A percentile compares a stretch with the other conserved stretches of the same genome.
phyloP scores from a whole-genome alignment of 2,888 invertebrate species.

The Lochmaea crataegi region DNA sequence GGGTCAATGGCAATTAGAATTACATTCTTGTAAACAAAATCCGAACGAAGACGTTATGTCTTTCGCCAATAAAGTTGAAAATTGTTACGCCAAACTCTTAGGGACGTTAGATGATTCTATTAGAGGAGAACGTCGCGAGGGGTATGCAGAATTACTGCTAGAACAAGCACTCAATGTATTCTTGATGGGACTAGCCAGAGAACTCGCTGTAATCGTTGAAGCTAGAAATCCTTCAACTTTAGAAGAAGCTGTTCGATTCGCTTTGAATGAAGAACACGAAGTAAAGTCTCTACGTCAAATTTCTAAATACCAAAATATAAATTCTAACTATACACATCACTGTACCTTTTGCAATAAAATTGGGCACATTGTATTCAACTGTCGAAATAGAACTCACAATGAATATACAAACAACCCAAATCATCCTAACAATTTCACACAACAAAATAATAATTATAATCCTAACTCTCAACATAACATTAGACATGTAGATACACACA shows the following conservation, averaged over 20 bases:
- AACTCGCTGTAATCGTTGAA: conserved; percentile 18
- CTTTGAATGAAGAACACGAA: conserved; percentile 38
- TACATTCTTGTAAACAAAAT: conserved; percentile 52
- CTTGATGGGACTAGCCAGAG: conserved; percentile 27
- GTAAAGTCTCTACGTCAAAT: conserved; percentile 31
- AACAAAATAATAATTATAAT: conserved; percentile 1
- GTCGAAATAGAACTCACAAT: conserved; percentile 26
- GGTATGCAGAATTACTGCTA: conserved; percentile 23
- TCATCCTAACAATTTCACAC: conserved; percentile 6
- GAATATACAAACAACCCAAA: conserved; percentile 8
- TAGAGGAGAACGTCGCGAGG: conserved; percentile 22
- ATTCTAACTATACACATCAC: conserved; percentile 18
- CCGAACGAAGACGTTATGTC: conserved; percentile 48
- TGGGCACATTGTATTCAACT: conserved; percentile 33
- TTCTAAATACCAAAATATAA: conserved; percentile 25
- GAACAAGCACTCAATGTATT: conserved; percentile 37
- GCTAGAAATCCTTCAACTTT: conserved; percentile 28
- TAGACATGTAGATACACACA: not conserved
- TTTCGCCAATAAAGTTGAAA: conserved; percentile 1
- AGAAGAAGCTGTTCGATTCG: conserved; percentile 37
- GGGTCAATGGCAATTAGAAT: conserved; percentile 54
- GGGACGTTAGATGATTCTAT: conserved; percentile 10
- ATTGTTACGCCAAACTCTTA: conserved; percentile 11
- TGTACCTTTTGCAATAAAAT: conserved; percentile 13
- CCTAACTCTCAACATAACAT: not conserved